These are phyloP conservation scores for Stichodactyla helianthus DNA, from an alignment of 64 coral and sea anemone genomes.

Conservation along the genomic window DNA sequence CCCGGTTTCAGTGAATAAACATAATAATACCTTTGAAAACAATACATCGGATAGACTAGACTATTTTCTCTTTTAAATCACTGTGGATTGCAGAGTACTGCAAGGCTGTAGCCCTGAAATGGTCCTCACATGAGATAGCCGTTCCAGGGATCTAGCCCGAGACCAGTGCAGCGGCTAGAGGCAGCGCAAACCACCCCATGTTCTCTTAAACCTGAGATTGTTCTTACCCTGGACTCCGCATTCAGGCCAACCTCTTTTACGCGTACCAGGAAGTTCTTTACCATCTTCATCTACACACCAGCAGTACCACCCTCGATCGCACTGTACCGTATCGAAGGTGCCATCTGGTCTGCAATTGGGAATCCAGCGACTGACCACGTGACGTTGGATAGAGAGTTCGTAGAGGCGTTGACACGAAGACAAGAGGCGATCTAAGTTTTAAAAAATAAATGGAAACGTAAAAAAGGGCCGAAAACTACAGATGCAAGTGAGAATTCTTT, in stretches of 20 bases:
- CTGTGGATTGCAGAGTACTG: too few relatives aligned
- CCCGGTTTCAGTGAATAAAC: too few relatives aligned
- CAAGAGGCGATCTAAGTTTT: constrained; percentile 19
- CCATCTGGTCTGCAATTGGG: constrained; percentile 77
- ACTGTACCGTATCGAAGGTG: constrained; percentile 69
- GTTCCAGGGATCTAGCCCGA: too few relatives aligned
- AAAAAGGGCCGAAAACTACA: background rate
- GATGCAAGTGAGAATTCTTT: background rate
- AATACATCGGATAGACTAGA: too few relatives aligned
- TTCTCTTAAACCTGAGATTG: background rate
- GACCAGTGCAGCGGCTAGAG: too few relatives aligned
- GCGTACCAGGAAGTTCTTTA: constrained; percentile 57
- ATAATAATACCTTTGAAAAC: too few relatives aligned
- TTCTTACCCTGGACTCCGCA: constrained; percentile 67
- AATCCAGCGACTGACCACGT: constrained; percentile 72
- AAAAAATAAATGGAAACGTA: background rate
- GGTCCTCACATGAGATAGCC: too few relatives aligned
- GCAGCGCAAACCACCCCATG: too few relatives aligned
- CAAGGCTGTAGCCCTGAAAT: too few relatives aligned
- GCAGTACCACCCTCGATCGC: constrained; percentile 75
- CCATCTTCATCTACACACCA: constrained; percentile 83
- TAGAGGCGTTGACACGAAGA: constrained; percentile 62
- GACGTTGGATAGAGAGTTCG: constrained; percentile 47
- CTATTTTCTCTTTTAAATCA: too few relatives aligned
- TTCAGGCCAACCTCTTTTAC: constrained; percentile 70